Evolutionary conservation across 2,888 invertebrate species (phyloP).

Genomic region (Chaetogeoica ovagalla): DNA sequence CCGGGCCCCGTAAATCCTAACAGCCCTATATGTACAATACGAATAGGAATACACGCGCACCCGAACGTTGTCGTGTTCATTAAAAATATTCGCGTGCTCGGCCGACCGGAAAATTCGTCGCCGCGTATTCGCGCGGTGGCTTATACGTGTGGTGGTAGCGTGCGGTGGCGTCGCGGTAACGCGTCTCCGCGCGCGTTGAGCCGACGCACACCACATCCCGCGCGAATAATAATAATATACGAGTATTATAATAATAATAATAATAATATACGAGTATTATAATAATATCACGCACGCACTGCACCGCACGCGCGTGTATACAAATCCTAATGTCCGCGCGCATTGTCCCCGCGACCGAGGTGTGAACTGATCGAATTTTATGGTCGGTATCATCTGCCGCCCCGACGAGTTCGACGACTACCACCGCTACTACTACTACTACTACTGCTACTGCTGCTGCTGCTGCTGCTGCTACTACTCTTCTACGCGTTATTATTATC

Average conservation of each 20-base stretch:
- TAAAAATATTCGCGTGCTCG: slow-evolving; percentile 33
- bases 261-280: background rate
- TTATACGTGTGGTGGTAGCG: too few species aligned
- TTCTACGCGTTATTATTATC: background rate
- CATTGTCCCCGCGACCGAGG: slow-evolving; percentile 35
- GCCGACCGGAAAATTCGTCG: slow-evolving; percentile 39
- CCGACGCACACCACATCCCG: too few species aligned
- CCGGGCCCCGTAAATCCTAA: too few species aligned
- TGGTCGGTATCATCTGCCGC: slow-evolving; percentile 52
- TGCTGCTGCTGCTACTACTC: too few species aligned
- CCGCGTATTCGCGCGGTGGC: too few species aligned
- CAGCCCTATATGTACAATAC: too few species aligned
- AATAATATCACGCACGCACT: too few species aligned
- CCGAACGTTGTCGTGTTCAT: slow-evolving; percentile 13
- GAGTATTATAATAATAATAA: background rate
- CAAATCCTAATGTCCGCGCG: slow-evolving; percentile 35
- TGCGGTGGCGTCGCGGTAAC: too few species aligned
- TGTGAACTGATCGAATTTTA: slow-evolving; percentile 53
- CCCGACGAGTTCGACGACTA: slow-evolving; percentile 17
- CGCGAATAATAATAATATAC: background rate
- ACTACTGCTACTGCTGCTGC: too few species aligned
- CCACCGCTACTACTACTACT: background rate
- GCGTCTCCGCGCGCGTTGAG: too few species aligned
- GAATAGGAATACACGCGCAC: too few species aligned
- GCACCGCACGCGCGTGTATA: background rate